Percentiles rank a stretch among this genome's conserved stretches.
Conservation (phyloP, 2,113 vertebrate genomes). For the Tenebrosternarchus preto region DNA sequence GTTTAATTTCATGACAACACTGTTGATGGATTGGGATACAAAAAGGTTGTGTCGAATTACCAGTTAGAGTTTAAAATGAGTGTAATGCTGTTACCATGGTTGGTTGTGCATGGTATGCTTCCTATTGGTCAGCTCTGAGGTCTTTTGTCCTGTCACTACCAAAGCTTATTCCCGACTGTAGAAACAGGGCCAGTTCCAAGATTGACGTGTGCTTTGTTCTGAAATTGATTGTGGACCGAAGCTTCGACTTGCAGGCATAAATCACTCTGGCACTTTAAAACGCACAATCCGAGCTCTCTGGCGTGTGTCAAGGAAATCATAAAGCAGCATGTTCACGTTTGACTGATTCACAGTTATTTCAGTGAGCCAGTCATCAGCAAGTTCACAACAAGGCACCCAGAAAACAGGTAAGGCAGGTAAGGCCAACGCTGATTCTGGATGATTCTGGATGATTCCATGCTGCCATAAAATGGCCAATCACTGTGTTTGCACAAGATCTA, state of each 20-base stretch:
- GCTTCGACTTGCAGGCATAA: constrained; percentile 38
- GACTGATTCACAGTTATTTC: constrained; percentile 30
- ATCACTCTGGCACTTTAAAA: constrained; percentile 48
- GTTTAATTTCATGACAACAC: neutral
- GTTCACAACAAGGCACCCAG: constrained; percentile 8
- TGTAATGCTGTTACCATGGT: neutral
- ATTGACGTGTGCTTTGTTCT: constrained; percentile 43
- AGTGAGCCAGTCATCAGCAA: constrained; percentile 7
- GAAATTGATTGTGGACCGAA: constrained; percentile 38
- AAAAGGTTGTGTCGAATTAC: neutral
- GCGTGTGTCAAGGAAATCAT: constrained; percentile 31
- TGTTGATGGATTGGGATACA: neutral
- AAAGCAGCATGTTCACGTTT: constrained; percentile 18
- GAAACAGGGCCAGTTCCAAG: constrained; percentile 1
- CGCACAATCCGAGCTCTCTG: constrained; percentile 27
- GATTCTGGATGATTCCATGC: neutral
- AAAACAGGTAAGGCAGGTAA: neutral
- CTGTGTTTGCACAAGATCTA: neutral
- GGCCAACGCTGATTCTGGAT: neutral
- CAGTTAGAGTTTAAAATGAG: neutral
- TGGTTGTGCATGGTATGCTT: neutral
- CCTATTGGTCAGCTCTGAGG: neutral
- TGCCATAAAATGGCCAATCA: neutral
- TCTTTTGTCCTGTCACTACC: constrained; percentile 6
- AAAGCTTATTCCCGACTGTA: constrained; percentile 15